These are phyloP conservation scores for Lamprotornis superbus DNA, from an alignment of 2,113 vertebrate species.

Conservation along the genomic window DNA sequence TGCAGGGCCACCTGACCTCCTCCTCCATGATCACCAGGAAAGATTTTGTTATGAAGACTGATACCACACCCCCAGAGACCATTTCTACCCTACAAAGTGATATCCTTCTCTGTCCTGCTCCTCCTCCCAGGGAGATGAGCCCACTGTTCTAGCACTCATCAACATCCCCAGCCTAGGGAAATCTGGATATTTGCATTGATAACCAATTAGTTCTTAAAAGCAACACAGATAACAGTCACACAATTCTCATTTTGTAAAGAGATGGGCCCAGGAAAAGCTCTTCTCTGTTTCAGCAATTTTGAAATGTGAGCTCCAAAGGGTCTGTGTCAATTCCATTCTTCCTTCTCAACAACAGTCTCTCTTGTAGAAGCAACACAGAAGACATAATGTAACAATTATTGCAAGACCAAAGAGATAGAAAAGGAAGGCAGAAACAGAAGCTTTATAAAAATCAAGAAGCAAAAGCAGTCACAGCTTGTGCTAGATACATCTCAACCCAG, in stretches of 20 bases:
- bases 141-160: neutral
- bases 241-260: neutral
- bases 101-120: neutral
- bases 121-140: neutral
- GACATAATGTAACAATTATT: neutral
- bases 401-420: neutral
- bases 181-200: neutral
- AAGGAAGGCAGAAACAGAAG: neutral
- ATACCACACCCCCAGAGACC: neutral
- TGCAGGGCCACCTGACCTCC: neutral
- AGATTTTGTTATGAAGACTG: neutral
- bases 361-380: neutral
- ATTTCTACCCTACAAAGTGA: neutral
- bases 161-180: neutral
- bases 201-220: neutral
- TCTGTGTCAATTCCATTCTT: neutral
- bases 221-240: neutral
- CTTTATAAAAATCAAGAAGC: neutral
- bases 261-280: neutral
- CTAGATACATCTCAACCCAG: neutral
- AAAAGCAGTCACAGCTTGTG: neutral
- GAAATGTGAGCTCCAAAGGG: neutral
- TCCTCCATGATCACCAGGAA: neutral
- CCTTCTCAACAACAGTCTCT: neutral
- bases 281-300: neutral